Percentiles rank a stretch among this genome's conserved stretches.
Evolutionary conservation across 1,140 invertebrate species (phyloP).

Genomic region (Ectropis grisescens): DNA sequence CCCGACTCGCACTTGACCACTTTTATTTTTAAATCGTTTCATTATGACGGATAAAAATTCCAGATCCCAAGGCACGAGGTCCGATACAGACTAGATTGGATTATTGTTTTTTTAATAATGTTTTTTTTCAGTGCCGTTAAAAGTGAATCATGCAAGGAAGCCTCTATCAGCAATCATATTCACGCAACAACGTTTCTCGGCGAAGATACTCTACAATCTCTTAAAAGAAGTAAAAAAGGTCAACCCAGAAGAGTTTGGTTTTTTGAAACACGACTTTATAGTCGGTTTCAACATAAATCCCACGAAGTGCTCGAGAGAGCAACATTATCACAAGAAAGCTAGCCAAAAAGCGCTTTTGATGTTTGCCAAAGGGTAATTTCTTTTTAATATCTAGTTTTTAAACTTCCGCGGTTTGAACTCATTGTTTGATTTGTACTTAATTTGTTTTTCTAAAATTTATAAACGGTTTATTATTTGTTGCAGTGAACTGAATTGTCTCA

Average conservation of each 20-base stretch:
- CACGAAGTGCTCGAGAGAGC: constrained; percentile 69
- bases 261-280: constrained; percentile 79
- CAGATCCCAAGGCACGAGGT: too few species aligned
- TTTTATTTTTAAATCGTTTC: too few species aligned
- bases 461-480: too few species aligned
- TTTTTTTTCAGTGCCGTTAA: constrained; percentile 29
- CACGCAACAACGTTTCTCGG: constrained; percentile 82
- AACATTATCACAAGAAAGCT: constrained; percentile 73
- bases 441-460: too few species aligned
- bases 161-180: constrained; percentile 86
- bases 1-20: too few species aligned
- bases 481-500: constrained; percentile 80
- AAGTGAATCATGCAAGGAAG: constrained; percentile 35
- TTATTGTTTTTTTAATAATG: constrained; percentile 4
- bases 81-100: too few species aligned
- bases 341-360: constrained; percentile 58
- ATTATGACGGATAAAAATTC: too few species aligned
- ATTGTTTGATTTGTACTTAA: too few species aligned
- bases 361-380: constrained; percentile 64
- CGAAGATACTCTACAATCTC: constrained; percentile 82
- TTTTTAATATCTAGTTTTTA: too few species aligned
- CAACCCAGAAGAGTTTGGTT: constrained; percentile 63
- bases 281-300: constrained; percentile 76
- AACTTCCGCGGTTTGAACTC: too few species aligned
- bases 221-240: constrained; percentile 71